These are phyloP conservation scores for Drosophila ogumai DNA, from an alignment of 1,140 invertebrate species.

Conservation along the genomic window DNA sequence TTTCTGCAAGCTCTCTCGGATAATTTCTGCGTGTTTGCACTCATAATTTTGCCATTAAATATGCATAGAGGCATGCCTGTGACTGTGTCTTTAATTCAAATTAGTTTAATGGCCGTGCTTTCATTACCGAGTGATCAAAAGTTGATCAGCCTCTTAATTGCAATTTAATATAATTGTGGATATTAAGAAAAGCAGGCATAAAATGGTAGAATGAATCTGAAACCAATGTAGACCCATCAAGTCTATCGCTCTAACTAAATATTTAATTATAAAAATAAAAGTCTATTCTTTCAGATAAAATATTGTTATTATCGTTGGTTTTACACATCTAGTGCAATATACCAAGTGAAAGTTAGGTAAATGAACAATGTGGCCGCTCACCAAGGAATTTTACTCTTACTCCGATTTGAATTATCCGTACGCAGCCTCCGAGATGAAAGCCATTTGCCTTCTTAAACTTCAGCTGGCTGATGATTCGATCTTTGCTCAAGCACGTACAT, in stretches of 20 bases:
- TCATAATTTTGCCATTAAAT: constrained; percentile 29
- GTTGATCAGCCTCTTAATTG: constrained; percentile 25
- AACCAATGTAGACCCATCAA: not conserved
- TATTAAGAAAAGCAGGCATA: not conserved
- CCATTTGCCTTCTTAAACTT: not conserved
- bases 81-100: constrained; percentile 25
- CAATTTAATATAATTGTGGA: not conserved
- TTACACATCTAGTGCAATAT: not conserved
- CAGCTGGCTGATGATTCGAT: not conserved
- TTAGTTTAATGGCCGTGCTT: constrained; percentile 38
- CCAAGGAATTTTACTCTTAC: not conserved
- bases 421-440: constrained; percentile 1
- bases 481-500: not conserved
- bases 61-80: constrained; percentile 15
- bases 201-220: not conserved
- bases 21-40: constrained; percentile 25
- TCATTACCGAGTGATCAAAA: constrained; percentile 30
- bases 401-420: not conserved
- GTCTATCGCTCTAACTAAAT: too few relatives aligned
- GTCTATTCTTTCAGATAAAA: not conserved
- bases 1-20: constrained; percentile 17
- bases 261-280: not conserved
- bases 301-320: not conserved
- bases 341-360: constrained; percentile 1
- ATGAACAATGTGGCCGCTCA: not conserved